Base-by-base conservation (phyloP, 2,113 vertebrate genomes). In the Limnothrissa miodon region DNA sequence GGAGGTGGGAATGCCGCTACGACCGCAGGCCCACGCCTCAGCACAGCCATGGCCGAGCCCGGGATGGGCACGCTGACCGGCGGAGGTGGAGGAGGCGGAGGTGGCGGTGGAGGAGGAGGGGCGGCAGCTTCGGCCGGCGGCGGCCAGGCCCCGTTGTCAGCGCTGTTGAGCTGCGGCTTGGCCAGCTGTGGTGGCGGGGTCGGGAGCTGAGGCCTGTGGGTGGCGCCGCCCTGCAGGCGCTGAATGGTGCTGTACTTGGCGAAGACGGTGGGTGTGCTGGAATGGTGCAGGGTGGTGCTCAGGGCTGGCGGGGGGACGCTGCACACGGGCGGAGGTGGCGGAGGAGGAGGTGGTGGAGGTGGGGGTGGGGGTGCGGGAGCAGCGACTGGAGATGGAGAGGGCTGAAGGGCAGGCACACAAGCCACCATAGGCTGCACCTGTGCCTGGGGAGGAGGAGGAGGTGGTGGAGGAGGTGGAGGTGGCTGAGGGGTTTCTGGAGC, bases 221-320 rank as follows among this genome's bases (percentile, higher is more conserved):
- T 89, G 70, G 0, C 86, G 74, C 83, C 91, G 94, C 33, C 91
- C 90, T 96, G 95, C 78, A 97, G 90, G 79, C 96, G 86, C 45
- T 93, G 95, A 88, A 98, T 97, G 3, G 97, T 98, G 92, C 96
- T 98, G 91, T 93, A 97, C 86, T 98, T 98, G 86, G 93, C 94
- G n/a, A 96, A 97, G 92, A 96, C 90, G 0, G 93, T 91, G 45
- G 94, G 94, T 0, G 91, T 86, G 0, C 92, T 81, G 13, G 96
- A 92, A 90, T 95, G 94, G 0, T 90, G 92, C 0, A 89, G 92
- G 0, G 95, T 95, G 0, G 93, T 82, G 86, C 0, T 92, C 85
- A 0, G 93, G 85, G 93, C 92, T 0, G 66, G 10, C 11, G 93
- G 93, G 0, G 94, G 95, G 0, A 92, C 94, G 21, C 39, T 81